These are phyloP conservation scores for Pithys albifrons DNA, from an alignment of 2,113 vertebrate genomes.

Conservation along the genomic window DNA sequence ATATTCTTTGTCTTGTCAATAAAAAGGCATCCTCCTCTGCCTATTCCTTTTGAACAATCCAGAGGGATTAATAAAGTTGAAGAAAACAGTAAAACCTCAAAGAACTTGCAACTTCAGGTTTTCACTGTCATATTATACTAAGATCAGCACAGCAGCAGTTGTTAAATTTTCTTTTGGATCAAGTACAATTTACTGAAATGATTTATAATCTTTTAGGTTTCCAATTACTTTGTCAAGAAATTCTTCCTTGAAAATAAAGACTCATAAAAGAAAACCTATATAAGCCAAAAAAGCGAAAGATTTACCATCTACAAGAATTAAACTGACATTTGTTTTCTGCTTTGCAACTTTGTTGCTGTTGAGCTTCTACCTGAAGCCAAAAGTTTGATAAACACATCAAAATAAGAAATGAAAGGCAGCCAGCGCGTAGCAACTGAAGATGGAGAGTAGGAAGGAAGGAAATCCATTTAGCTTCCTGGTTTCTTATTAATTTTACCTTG, in stretches of 20 bases:
- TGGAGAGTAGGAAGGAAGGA: not conserved
- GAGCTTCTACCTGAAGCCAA: constrained; percentile 28
- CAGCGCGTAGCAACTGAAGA: not conserved
- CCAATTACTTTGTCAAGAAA: not conserved
- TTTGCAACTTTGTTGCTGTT: constrained; percentile 20
- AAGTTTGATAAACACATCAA: constrained; percentile 46
- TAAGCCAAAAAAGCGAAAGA: not conserved
- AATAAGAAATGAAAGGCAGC: constrained; percentile 27
- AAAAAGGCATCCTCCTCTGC: not conserved
- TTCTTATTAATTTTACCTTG: constrained; percentile 1
- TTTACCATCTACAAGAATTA: constrained; percentile 21
- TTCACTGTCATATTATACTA: not conserved
- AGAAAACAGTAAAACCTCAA: constrained; percentile 7
- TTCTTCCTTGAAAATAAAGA: not conserved
- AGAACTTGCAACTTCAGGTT: not conserved
- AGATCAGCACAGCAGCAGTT: not conserved
- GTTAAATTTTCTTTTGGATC: not conserved
- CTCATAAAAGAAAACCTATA: not conserved
- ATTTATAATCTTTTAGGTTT: not conserved
- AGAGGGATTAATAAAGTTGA: not conserved
- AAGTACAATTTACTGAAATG: constrained; percentile 3
- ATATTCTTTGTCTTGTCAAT: not conserved
- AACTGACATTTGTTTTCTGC: constrained; percentile 18
- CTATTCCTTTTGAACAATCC: not conserved
- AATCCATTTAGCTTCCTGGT: not conserved